Evolutionary conservation across 2,888 invertebrate genomes (phyloP).

Genomic region (Cyaniris semiargus): DNA sequence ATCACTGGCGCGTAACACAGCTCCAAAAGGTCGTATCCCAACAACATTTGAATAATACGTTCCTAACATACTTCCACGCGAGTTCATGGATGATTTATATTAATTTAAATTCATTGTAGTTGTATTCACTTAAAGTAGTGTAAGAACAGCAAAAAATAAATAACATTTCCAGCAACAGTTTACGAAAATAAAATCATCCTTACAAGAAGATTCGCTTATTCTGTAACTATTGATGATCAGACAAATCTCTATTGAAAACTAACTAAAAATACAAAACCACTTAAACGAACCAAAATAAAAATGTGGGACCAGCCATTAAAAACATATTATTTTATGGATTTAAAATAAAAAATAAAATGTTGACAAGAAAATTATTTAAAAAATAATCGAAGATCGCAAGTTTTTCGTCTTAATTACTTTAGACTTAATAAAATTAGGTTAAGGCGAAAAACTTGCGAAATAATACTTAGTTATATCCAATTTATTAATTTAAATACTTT

Average conservation of each 20-base stretch:
- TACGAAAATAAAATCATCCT: slow-evolving; percentile 13
- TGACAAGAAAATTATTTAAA: not conserved
- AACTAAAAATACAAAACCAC: not conserved
- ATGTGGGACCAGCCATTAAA: slow-evolving; percentile 1
- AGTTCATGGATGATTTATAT: not conserved
- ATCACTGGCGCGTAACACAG: not conserved
- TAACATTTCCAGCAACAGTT: slow-evolving; percentile 21
- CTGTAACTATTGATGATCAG: not conserved
- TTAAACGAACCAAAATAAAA: not conserved
- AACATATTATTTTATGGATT: not conserved
- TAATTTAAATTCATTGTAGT: not conserved
- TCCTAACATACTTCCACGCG: not conserved
- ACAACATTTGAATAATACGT: not conserved
- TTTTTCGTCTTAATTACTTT: no score
- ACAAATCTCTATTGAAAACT: not conserved
- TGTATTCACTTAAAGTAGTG: not conserved
- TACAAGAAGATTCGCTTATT: not conserved
- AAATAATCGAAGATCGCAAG: no score
- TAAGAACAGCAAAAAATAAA: slow-evolving; percentile 26
- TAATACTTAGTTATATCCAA: no score
- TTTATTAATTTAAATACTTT: no score
- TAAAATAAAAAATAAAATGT: not conserved
- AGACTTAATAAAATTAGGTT: no score
- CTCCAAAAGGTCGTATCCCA: not conserved
- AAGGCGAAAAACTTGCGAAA: no score